Evolutionary conservation across 2,113 vertebrate genomes (phyloP), one percentile per base, ranked within the genome.

Genomic region (Rhipidura dahli): DNA sequence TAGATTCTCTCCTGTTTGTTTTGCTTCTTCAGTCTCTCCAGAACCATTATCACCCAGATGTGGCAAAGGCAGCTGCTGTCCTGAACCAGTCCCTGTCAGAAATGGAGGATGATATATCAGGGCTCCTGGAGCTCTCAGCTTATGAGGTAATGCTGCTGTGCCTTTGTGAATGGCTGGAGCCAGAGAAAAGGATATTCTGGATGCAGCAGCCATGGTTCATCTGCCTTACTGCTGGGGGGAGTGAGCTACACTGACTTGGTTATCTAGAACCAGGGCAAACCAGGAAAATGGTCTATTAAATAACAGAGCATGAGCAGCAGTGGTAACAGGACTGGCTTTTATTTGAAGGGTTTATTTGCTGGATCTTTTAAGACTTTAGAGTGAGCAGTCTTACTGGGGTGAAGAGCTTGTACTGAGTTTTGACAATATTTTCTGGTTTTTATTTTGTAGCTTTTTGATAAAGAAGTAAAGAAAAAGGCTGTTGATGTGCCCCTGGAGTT

Each of bases 21-120:
- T 87, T 71, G 56, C n/a, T 80, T 30, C 37, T 83, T 30, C 94
- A 99, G 99, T 97, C 98, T 4, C 97, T 99, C 33, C 99, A 99
- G 98, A 98, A 78, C 45, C 99, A 99, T 96, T 99, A 99, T 94
- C 98, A 99, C 85, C 99, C 99, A 5, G 98, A 99, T 66, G 99
- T 99, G 92, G 98, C 98, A 90, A 98, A 97, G 94, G 98, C 98
- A 19, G 99, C 99, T 33, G 87, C 97, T 73, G 26, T 92, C 21
- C 98, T 99, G 92, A 99, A 98, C 95, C 98, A 98, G 22, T 96
- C 97, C 0, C 96, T 99, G 44, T 96, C 98, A 1, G 91, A 97
- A 54, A 87, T 98, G 0, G 99, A 99, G 87, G 98, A 98, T 18
- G 98, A 99, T 95, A 94, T 99, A 20, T 97, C 97, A 0, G 97